Percentiles rank a stretch among this genome's conserved stretches.
phyloP scores from a whole-genome alignment of 2,888 invertebrate genomes.

The Odontothrips loti region DNA sequence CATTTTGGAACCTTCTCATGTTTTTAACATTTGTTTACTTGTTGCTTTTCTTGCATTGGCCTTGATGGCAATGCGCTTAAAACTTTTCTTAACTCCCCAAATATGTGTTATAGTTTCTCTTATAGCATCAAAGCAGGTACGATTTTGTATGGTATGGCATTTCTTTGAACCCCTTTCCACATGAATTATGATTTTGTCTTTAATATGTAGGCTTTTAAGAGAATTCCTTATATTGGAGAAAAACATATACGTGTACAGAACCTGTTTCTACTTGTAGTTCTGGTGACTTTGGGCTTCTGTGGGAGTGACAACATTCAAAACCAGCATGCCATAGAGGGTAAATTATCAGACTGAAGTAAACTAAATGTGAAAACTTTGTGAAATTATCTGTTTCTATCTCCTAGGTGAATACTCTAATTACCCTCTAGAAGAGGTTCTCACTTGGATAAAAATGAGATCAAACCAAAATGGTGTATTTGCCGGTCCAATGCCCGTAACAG shows the following conservation, averaged over 20 bases:
- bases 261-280: background rate
- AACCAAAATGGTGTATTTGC: conserved; percentile 68
- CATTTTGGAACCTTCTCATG: conserved; percentile 47
- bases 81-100: conserved; percentile 72
- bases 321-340: background rate
- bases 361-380: background rate
- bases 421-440: conserved; percentile 68
- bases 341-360: background rate
- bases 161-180: background rate
- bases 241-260: background rate
- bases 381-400: conserved; percentile 20
- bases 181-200: conserved; percentile 28
- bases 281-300: background rate
- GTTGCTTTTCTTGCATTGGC: conserved; percentile 69
- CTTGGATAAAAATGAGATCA: conserved; percentile 68
- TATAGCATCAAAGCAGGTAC: conserved; percentile 58
- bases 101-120: conserved; percentile 69
- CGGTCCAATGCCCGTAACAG: conserved; percentile 81
- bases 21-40: conserved; percentile 69
- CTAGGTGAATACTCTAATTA: conserved; percentile 67
- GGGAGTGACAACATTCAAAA: background rate
- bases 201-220: conserved; percentile 45
- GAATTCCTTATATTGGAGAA: conserved; percentile 42
- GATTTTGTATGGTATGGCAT: conserved; percentile 47
- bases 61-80: conserved; percentile 70